phyloP scores from a whole-genome alignment of 2,888 invertebrate species.

The Nowickia ferox region DNA sequence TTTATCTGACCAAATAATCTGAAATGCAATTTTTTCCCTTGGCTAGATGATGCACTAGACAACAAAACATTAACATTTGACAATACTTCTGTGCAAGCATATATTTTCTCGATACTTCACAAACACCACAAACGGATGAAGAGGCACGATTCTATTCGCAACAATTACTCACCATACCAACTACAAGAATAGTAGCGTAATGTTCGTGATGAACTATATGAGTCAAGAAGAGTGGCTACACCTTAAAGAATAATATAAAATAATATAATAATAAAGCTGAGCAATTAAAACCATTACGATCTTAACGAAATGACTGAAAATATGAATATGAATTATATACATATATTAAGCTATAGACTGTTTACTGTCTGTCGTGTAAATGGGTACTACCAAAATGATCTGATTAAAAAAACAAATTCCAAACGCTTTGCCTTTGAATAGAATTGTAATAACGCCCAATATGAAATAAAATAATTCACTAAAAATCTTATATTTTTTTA shows the following conservation, averaged over 20 bases:
- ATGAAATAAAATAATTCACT: too few relatives aligned
- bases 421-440: too few relatives aligned
- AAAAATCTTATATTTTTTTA: too few relatives aligned
- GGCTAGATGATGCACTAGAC: background rate
- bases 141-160: background rate
- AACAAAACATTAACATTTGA: slow-evolving; percentile 10
- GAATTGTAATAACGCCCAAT: too few relatives aligned
- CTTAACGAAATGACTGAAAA: background rate
- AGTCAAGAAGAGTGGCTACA: slow-evolving; percentile 52
- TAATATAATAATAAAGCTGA: background rate
- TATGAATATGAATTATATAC: background rate
- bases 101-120: background rate
- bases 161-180: slow-evolving; percentile 57
- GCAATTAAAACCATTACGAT: background rate
- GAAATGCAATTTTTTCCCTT: background rate
- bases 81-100: background rate
- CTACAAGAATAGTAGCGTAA: slow-evolving; percentile 60
- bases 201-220: slow-evolving; percentile 41
- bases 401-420: too few relatives aligned
- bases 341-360: too few relatives aligned
- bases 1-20: background rate
- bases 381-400: too few relatives aligned
- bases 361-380: too few relatives aligned
- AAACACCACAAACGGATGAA: slow-evolving; percentile 29
- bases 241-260: slow-evolving; percentile 45